Conservation (phyloP, 2,888 invertebrate species). For the Schrankia costaestrigalis region DNA sequence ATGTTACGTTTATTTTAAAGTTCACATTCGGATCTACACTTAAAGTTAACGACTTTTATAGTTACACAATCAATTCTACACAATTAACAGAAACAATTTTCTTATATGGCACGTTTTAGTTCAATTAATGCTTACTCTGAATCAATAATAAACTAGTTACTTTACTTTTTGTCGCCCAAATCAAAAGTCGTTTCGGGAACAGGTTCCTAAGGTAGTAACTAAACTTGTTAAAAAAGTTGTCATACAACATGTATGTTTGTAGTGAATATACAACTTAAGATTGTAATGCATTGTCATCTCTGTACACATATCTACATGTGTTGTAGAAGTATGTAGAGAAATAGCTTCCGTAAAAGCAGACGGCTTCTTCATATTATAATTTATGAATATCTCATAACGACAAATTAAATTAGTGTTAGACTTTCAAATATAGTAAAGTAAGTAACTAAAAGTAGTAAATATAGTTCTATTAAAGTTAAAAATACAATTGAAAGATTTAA, state of each 20-base stretch:
- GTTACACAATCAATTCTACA: too few relatives aligned
- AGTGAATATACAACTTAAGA: conserved; percentile 35
- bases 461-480: too few relatives aligned
- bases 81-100: too few relatives aligned
- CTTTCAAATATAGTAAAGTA: neutral
- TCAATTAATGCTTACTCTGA: neutral
- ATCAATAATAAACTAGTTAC: conserved; percentile 5
- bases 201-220: too few relatives aligned
- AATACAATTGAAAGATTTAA: too few relatives aligned
- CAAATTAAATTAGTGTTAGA: too few relatives aligned
- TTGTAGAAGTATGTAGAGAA: too few relatives aligned
- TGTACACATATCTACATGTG: conserved; percentile 10
- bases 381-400: too few relatives aligned
- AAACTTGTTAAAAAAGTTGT: conserved; percentile 42
- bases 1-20: conserved; percentile 6
- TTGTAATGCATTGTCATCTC: conserved; percentile 28
- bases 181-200: conserved; percentile 18
- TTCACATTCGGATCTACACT: too few relatives aligned
- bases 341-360: conserved; percentile 14
- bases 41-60: too few relatives aligned
- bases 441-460: too few relatives aligned
- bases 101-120: conserved; percentile 4
- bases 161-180: conserved; percentile 10
- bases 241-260: conserved; percentile 44
- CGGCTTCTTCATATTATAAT: too few relatives aligned